These are phyloP conservation scores for Hyposoter didymator DNA, from an alignment of 2,888 invertebrate genomes.

Conservation along the genomic window DNA sequence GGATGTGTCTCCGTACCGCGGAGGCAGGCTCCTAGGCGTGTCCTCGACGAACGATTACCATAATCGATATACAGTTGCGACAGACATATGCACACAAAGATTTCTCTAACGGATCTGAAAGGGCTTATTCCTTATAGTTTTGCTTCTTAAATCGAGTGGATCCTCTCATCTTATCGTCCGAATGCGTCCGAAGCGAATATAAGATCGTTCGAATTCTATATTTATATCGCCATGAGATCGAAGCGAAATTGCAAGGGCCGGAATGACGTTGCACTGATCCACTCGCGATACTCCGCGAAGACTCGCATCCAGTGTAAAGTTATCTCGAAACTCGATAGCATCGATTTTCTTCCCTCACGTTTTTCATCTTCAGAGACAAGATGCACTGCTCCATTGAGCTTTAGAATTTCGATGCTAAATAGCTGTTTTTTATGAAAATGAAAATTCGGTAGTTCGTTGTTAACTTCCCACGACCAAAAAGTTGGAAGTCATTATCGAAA, in stretches of 20 bases:
- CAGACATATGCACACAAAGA: not conserved
- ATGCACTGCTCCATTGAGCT: not conserved
- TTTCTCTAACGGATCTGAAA: not conserved
- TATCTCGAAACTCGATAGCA: conserved; percentile 45
- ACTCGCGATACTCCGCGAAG: conserved; percentile 32
- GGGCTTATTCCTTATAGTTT: not conserved
- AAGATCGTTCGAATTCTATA: conserved; percentile 1
- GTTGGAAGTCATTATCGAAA: no score
- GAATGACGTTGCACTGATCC: conserved; percentile 67
- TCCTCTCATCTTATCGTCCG: not conserved
- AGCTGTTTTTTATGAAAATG: not conserved
- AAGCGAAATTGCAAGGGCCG: conserved; percentile 39
- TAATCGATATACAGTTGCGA: conserved; percentile 79
- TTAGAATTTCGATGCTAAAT: not conserved
- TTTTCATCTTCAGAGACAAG: not conserved
- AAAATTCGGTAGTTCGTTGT: no score
- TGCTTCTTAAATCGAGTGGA: not conserved
- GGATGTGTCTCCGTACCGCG: conserved; percentile 56
- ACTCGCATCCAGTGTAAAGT: conserved; percentile 16
- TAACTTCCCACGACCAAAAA: no score
- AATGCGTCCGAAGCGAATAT: not conserved
- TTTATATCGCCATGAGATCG: conserved; percentile 3
- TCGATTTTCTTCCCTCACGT: conserved; percentile 29
- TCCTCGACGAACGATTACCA: conserved; percentile 76
- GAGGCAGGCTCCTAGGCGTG: conserved; percentile 78